Conservation (phyloP, 64 coral and sea anemone species). For the Dendronephthya gigantea region DNA sequence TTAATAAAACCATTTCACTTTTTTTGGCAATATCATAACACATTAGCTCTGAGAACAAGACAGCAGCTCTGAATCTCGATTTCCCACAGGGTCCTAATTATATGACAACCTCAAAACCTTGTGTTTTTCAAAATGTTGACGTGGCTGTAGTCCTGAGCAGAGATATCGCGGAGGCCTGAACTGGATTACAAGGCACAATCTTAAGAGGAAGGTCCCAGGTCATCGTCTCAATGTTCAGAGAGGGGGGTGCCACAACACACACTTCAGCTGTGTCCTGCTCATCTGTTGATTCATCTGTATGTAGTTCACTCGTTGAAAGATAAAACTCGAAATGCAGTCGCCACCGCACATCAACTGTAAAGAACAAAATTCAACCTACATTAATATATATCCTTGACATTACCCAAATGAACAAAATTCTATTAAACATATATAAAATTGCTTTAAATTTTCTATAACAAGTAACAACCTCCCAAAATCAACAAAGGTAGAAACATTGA, state of each 20-base stretch:
- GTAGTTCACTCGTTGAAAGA: slow-evolving; percentile 33
- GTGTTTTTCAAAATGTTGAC: not conserved
- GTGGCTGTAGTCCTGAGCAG: slow-evolving; percentile 51
- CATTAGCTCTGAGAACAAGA: too few species aligned
- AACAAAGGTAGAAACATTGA: too few species aligned
- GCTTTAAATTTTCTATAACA: too few species aligned
- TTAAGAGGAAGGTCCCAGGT: slow-evolving; percentile 91
- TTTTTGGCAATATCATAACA: too few species aligned
- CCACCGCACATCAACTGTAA: slow-evolving; percentile 83
- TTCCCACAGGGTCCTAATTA: too few species aligned
- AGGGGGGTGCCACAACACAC: slow-evolving; percentile 61
- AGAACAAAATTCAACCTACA: not conserved
- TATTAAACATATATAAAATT: too few species aligned
- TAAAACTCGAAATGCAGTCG: slow-evolving; percentile 97
- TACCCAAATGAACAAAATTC: too few species aligned
- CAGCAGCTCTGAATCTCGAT: too few species aligned
- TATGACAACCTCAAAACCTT: not conserved
- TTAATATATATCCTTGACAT: not conserved
- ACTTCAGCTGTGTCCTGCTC: slow-evolving; percentile 47
- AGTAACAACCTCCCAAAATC: too few species aligned
- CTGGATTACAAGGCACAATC: slow-evolving; percentile 76
- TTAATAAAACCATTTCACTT: too few species aligned
- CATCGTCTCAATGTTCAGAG: slow-evolving; percentile 76
- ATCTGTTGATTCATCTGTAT: slow-evolving; percentile 12
- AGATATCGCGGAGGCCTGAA: slow-evolving; percentile 80